These are phyloP conservation scores for Dicranocentrus wangi DNA, from an alignment of 2,888 invertebrate species.

Conservation along the genomic window DNA sequence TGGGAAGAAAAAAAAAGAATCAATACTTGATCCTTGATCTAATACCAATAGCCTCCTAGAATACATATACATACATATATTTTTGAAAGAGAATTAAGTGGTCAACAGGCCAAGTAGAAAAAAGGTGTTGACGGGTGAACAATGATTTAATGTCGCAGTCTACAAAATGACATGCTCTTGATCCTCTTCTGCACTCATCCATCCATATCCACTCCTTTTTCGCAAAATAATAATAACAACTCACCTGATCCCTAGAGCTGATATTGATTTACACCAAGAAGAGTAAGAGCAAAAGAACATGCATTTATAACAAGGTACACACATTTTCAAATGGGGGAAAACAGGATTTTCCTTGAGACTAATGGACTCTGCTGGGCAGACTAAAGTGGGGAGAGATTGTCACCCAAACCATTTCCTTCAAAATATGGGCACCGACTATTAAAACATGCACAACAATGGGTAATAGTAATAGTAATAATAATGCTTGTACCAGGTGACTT, in stretches of 20 bases:
- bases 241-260: constrained; percentile 1
- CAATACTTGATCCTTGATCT: background rate
- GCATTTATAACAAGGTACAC: background rate
- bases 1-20: constrained; percentile 1
- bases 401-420: too few species aligned
- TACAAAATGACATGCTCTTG: constrained; percentile 42
- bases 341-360: constrained; percentile 39
- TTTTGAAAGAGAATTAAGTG: constrained; percentile 52
- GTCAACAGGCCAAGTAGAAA: constrained; percentile 34
- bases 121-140: constrained; percentile 53
- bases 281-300: background rate
- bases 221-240: constrained; percentile 2
- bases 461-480: too few species aligned
- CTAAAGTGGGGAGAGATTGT: constrained; percentile 8
- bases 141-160: constrained; percentile 53
- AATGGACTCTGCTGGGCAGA: too few species aligned
- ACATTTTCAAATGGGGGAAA: constrained; percentile 16
- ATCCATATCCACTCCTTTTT: constrained; percentile 7
- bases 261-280: too few species aligned
- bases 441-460: too few species aligned
- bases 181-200: too few species aligned
- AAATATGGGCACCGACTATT: too few species aligned
- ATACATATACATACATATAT: too few species aligned
- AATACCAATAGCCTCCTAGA: background rate
- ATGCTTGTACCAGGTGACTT: too few species aligned